phyloP scores from a whole-genome alignment of 2,113 vertebrate species.

The Otocyon megalotis region DNA sequence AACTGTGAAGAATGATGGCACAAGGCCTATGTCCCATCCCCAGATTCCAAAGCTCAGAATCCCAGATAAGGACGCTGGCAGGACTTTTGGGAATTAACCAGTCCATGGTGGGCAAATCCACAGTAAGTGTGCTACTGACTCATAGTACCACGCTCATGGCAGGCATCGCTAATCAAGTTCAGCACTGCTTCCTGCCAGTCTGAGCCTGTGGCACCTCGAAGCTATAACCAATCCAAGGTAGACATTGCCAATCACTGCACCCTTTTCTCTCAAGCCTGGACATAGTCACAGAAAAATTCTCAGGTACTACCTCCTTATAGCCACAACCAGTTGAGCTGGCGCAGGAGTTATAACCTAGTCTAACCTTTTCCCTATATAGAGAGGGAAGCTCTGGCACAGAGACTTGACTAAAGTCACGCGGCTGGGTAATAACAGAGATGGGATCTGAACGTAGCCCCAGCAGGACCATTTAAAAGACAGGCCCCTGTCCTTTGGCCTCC shows the following conservation, averaged over 20 bases:
- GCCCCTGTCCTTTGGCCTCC: not conserved
- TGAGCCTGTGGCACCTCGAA: not conserved
- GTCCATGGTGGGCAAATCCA: not conserved
- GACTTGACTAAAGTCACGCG: not conserved
- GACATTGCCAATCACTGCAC: not conserved
- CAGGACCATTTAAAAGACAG: not conserved
- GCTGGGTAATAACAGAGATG: not conserved
- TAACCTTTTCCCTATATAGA: not conserved
- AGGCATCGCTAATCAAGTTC: slow-evolving; percentile 26
- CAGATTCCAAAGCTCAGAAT: slow-evolving; percentile 8
- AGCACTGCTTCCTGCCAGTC: not conserved
- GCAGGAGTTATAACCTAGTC: not conserved
- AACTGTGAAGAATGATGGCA: not conserved
- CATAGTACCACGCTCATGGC: accelerated
- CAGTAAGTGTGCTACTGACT: not conserved
- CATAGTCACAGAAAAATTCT: not conserved
- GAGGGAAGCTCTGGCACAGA: not conserved
- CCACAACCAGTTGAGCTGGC: not conserved
- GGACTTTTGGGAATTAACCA: not conserved
- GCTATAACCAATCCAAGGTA: not conserved
- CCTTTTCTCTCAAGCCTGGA: not conserved
- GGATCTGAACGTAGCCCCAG: not conserved
- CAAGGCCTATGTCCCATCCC: not conserved
- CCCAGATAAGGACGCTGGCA: not conserved
- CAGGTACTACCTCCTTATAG: not conserved